A percentile compares a stretch with the other conserved stretches of the same genome.
phyloP scores from a whole-genome alignment of 2,797 vertebrate genomes.

The Falco biarmicus region DNA sequence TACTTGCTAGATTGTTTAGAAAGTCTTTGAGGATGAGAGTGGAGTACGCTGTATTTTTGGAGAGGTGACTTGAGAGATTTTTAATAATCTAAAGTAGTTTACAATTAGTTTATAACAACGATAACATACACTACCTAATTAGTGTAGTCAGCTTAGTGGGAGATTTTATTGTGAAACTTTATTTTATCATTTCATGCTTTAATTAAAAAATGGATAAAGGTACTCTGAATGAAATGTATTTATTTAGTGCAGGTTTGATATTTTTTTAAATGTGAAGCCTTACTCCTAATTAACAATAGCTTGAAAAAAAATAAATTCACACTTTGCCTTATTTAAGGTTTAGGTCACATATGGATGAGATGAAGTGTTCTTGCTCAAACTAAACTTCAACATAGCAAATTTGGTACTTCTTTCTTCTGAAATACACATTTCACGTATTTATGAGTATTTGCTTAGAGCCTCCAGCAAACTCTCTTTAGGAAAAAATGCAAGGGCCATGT shows the following conservation, averaged over 20 bases:
- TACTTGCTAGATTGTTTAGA: neutral
- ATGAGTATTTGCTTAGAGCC: neutral
- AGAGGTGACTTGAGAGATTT: neutral
- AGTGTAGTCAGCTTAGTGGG: neutral
- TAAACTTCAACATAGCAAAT: neutral
- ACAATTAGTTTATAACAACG: neutral
- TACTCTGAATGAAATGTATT: neutral
- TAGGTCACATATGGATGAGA: neutral
- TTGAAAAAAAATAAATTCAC: neutral
- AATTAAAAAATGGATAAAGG: neutral
- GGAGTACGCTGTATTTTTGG: neutral
- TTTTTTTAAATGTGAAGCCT: neutral
- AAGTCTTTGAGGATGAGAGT: neutral
- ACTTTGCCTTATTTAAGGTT: neutral
- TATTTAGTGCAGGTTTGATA: neutral
- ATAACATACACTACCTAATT: neutral
- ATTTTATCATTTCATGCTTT: neutral
- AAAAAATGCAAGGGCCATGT: neutral
- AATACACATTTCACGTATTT: neutral
- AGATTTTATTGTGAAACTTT: neutral
- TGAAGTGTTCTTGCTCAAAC: neutral
- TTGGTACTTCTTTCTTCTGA: neutral
- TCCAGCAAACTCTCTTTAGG: neutral
- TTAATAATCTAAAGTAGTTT: neutral
- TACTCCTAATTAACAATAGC: neutral